Conservation (phyloP, 2,888 invertebrate genomes). For the Bursaphelenchus okinawaensis region DNA sequence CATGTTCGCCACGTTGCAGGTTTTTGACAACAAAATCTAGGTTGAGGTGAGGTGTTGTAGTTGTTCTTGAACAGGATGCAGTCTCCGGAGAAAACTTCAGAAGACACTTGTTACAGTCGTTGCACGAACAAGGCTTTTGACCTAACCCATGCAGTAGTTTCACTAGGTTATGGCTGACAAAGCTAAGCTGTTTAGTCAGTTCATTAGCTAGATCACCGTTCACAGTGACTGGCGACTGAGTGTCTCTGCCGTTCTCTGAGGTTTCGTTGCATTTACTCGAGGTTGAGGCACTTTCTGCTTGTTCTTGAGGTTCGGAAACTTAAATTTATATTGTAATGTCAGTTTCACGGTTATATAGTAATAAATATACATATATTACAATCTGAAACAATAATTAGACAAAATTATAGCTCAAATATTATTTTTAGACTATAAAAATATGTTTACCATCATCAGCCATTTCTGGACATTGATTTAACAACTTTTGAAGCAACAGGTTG, state of each 20-base stretch:
- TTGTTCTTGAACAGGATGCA: not conserved
- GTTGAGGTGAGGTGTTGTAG: not conserved
- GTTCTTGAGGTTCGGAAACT: not conserved
- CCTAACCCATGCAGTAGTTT: slow-evolving; percentile 1
- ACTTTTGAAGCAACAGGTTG: not conserved
- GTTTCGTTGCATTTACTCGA: not conserved
- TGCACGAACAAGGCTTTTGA: slow-evolving; percentile 4
- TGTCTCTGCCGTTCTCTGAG: not conserved
- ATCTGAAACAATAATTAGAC: not conserved
- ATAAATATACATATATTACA: no score
- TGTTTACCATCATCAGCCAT: not conserved
- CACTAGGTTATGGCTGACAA: slow-evolving; percentile 6
- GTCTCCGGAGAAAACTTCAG: slow-evolving; percentile 1
- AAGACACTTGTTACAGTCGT: not conserved
- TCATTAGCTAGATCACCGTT: not conserved
- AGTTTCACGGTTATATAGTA: no score
- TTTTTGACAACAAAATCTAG: not conserved
- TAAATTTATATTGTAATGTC: no score
- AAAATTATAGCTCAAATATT: not conserved
- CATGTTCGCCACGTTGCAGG: not conserved
- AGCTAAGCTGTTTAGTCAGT: slow-evolving; percentile 5
- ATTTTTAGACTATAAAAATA: not conserved
- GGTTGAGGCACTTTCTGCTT: not conserved
- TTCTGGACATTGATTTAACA: not conserved
- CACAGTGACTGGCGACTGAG: not conserved